Evolutionary conservation across 2,888 invertebrate species (phyloP), one percentile per base, ranked within the genome.

Genomic region (Epiperipatus broadwayi): DNA sequence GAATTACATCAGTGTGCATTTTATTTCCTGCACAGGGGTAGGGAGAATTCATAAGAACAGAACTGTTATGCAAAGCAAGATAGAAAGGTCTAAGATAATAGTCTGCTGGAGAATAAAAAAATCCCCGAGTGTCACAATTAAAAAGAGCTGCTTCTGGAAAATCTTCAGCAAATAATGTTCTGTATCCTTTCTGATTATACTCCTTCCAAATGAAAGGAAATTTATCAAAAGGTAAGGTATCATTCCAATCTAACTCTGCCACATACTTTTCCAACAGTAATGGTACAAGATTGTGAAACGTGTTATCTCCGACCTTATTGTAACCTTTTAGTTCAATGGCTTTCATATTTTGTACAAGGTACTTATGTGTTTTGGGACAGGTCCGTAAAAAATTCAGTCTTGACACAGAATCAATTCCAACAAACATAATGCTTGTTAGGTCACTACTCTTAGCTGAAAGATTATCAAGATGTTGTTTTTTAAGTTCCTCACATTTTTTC

Each of bases 251-350:
- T n/a, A n/a, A n/a, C n/a, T n/a, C n/a, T n/a, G n/a, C n/a, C n/a
- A n/a, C n/a, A n/a, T n/a, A n/a, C n/a, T n/a, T n/a, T 0, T 87
- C 87, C 0, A 73, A 71, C 8, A 87, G 60, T 44, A 81, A 68
- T 0, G 89, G 78, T 5, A 78, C 70, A 41, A 91, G 57, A 57
- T 91, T 91, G 1, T 85, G 84, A 55, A 79, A 87, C 0, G 89
- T 89, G 57, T 89, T 91, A 57, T 89, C 89, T 3, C 74, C 91
- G 5, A 91, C 78, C 67, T 89, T 91, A 54, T 80, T 85, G 58
- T 83, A 87, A 4, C 89, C 91, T 46, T 75, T 58, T 54, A 91
- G 65, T 54, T 83, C 83, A 36, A 79, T 67, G 27, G 75, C 74
- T 10, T 68, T 67, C 43, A 78, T 61, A 4, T 48, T 42, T 12